Conservation (phyloP, 2,113 vertebrate species). For the Scalopus aquaticus region DNA sequence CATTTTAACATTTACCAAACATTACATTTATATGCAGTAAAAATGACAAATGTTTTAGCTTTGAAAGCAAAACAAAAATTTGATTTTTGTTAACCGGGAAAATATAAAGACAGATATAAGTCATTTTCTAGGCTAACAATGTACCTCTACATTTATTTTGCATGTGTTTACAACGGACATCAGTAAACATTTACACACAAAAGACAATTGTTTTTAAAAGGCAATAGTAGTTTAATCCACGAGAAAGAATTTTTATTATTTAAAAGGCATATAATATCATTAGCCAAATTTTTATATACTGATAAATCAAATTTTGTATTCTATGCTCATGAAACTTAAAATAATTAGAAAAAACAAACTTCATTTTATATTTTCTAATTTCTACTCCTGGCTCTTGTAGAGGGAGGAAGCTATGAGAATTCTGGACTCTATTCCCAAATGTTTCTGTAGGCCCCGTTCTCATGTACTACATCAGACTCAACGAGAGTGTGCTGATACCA, state of each 20-base stretch:
- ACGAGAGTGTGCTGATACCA: background rate
- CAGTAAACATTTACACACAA: background rate
- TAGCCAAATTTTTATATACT: background rate
- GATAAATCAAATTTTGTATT: background rate
- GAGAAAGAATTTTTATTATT: background rate
- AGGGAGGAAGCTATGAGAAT: background rate
- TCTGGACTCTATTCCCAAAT: background rate
- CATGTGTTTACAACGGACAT: background rate
- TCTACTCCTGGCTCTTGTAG: background rate
- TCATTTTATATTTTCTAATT: background rate
- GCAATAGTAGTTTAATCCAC: background rate
- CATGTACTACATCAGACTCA: background rate
- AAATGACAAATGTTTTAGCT: background rate
- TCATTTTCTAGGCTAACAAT: background rate
- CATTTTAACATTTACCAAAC: conserved; percentile 9
- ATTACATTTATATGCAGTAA: conserved; percentile 1
- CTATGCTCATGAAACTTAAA: background rate
- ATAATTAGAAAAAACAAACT: background rate
- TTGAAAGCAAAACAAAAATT: conserved; percentile 28
- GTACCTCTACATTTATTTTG: conserved; percentile 2
- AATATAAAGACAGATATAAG: background rate
- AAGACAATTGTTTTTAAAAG: conserved; percentile 25
- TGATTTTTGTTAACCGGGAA: background rate
- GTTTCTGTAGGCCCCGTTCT: background rate
- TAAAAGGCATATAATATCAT: background rate